Conservation (phyloP, 2,113 vertebrate genomes). For the Microcebus jonahi region DNA sequence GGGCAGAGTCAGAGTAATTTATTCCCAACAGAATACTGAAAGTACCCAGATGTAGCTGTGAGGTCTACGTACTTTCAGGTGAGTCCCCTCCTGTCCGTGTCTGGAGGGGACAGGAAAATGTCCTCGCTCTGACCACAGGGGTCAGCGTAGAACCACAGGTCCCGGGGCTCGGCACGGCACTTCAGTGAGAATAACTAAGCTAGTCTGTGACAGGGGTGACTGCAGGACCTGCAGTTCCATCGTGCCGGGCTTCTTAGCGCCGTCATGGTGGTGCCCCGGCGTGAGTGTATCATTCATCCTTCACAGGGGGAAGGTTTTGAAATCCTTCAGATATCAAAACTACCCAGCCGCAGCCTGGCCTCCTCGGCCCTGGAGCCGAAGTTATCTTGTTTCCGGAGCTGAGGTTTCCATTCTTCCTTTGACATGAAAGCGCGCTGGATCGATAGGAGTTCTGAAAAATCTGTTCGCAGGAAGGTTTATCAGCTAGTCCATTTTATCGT, state of each 20-base stretch:
- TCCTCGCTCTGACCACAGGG: neutral
- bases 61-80: neutral
- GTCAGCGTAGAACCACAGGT: neutral
- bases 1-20: neutral
- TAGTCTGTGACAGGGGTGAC: neutral
- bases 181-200: neutral
- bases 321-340: conserved; percentile 25
- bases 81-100: neutral
- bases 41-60: neutral
- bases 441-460: conserved; percentile 44
- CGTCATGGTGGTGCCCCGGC: neutral
- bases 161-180: neutral
- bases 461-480: neutral
- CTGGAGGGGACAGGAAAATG: neutral
- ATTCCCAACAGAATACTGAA: neutral
- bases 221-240: neutral
- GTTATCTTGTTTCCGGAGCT: conserved; percentile 10
- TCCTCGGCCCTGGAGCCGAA: neutral
- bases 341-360: neutral
- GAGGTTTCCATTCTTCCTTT: conserved; percentile 56
- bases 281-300: neutral
- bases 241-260: neutral
- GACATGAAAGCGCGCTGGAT: conserved; percentile 24
- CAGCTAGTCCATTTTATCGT: neutral
- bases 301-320: neutral